phyloP scores from a whole-genome alignment of 2,888 invertebrate species.

The Megaustenia siamemsis region DNA sequence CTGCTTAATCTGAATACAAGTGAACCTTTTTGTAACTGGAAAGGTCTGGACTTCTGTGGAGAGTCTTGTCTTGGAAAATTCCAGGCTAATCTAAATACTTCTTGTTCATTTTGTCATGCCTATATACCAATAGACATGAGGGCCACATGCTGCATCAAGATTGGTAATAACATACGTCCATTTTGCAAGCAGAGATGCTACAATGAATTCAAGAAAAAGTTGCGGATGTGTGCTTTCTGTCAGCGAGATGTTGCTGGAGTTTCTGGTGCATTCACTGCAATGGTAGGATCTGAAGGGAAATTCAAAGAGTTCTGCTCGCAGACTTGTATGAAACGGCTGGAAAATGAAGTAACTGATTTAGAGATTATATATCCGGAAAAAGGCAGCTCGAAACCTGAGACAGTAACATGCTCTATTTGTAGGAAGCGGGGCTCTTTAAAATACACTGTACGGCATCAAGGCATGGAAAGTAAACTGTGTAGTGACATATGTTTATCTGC shows the following conservation, averaged over 20 bases:
- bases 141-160: slow-evolving; percentile 94
- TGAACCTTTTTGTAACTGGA: slow-evolving; percentile 56
- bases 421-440: slow-evolving; percentile 87
- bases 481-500: slow-evolving; percentile 95
- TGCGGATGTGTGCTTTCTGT: slow-evolving; percentile 95
- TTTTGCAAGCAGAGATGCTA: slow-evolving; percentile 93
- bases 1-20: slow-evolving; percentile 71
- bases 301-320: slow-evolving; percentile 86
- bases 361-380: slow-evolving; percentile 64
- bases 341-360: slow-evolving; percentile 69
- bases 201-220: slow-evolving; percentile 91
- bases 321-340: slow-evolving; percentile 87
- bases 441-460: slow-evolving; percentile 83
- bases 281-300: slow-evolving; percentile 91
- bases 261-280: slow-evolving; percentile 89
- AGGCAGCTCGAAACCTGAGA: slow-evolving; percentile 59
- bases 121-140: slow-evolving; percentile 88
- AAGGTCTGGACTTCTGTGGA: slow-evolving; percentile 95
- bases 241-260: slow-evolving; percentile 88
- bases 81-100: slow-evolving; percentile 87
- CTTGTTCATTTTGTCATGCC: slow-evolving; percentile 90
- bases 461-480: slow-evolving; percentile 83
- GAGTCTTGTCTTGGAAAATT: slow-evolving; percentile 91
- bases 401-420: slow-evolving; percentile 88
- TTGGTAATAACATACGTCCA: slow-evolving; percentile 93